Conservation (phyloP, 2,888 invertebrate species). For the Polymixis flavicincta region DNA sequence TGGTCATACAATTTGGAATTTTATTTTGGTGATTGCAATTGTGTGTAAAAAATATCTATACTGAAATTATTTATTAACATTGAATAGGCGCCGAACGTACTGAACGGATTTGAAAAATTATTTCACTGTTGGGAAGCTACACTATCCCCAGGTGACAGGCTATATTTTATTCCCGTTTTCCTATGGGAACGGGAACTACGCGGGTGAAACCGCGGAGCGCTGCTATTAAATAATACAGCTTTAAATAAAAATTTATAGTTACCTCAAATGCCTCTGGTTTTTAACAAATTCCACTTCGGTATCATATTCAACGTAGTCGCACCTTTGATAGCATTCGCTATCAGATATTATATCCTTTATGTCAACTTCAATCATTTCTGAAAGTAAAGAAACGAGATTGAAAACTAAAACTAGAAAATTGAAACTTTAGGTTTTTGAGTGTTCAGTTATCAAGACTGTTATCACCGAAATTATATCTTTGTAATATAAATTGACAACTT, state of each 20-base stretch:
- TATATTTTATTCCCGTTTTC: no score
- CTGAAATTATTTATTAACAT: no score
- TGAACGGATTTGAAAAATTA: no score
- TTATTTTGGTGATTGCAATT: no score
- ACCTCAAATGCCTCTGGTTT: slow-evolving; percentile 68
- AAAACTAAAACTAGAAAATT: slow-evolving; percentile 9
- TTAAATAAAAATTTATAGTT: neutral
- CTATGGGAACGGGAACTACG: no score
- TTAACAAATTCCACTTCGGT: slow-evolving; percentile 78
- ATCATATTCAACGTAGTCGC: slow-evolving; percentile 84
- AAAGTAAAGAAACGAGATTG: slow-evolving; percentile 50
- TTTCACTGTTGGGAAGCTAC: no score
- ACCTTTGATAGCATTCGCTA: slow-evolving; percentile 80
- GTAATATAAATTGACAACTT: neutral
- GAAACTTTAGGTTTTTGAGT: slow-evolving; percentile 9
- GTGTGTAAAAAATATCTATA: no score
- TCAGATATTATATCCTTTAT: slow-evolving; percentile 72
- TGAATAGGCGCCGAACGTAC: no score
- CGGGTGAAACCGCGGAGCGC: no score
- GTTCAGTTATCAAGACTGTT: neutral
- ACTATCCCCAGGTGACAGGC: no score
- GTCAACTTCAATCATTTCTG: slow-evolving; percentile 76
- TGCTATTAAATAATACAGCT: no score
- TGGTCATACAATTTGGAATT: neutral
- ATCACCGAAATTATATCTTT: slow-evolving; percentile 4